These are phyloP conservation scores for Phthorimaea operculella DNA, from an alignment of 1,140 invertebrate genomes.

Conservation along the genomic window DNA sequence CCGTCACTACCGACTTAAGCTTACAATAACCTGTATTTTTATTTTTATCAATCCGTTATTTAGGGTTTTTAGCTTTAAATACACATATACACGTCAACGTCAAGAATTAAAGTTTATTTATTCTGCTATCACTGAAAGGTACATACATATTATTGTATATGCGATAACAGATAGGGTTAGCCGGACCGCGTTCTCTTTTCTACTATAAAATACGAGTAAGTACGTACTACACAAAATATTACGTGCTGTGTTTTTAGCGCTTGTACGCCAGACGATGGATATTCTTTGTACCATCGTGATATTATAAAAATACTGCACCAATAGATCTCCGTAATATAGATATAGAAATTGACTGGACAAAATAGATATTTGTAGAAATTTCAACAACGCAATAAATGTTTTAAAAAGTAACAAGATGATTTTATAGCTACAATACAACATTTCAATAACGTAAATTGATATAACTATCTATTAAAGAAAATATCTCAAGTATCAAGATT, in stretches of 20 bases:
- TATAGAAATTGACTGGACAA: constrained; percentile 9
- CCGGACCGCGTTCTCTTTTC: constrained; percentile 26
- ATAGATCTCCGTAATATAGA: background rate
- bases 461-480: background rate
- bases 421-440: background rate
- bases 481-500: background rate
- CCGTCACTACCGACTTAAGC: constrained; percentile 44
- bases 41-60: constrained; percentile 38
- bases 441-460: background rate
- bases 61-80: constrained; percentile 46
- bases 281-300: too few species aligned
- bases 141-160: constrained; percentile 42
- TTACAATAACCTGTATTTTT: constrained; percentile 32
- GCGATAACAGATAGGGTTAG: constrained; percentile 49
- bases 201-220: background rate
- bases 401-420: constrained; percentile 1
- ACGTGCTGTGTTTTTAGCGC: background rate
- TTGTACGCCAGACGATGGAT: background rate
- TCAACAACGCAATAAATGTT: constrained; percentile 17
- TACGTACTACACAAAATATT: constrained; percentile 3
- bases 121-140: constrained; percentile 50
- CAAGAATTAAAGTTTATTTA: constrained; percentile 46
- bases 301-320: too few species aligned
- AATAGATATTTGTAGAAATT: constrained; percentile 16
- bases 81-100: constrained; percentile 61